A percentile compares a stretch with the other conserved stretches of the same genome.
Evolutionary conservation across 2,113 vertebrate species (phyloP).

Genomic region (Cephalopterus ornatus): DNA sequence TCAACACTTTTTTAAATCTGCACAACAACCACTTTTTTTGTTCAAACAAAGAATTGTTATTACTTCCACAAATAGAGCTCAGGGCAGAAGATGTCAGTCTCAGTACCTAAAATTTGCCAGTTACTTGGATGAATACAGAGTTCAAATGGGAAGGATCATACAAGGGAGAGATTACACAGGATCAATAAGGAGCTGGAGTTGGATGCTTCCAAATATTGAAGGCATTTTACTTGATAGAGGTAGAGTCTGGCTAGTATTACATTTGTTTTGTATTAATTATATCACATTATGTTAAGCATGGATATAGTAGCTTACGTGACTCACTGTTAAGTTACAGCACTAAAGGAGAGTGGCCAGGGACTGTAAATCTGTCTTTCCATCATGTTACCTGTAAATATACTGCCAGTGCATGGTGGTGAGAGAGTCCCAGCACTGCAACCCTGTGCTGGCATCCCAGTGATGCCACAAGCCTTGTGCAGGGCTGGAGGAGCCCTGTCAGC

Average conservation of each 20-base stretch:
- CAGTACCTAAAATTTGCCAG: background rate
- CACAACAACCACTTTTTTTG: background rate
- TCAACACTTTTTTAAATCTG: background rate
- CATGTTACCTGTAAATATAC: rapidly evolving
- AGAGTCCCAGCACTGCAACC: background rate
- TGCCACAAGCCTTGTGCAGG: background rate
- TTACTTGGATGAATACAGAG: background rate
- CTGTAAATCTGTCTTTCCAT: background rate
- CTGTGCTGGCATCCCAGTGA: background rate
- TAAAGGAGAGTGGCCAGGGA: background rate
- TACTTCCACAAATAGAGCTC: background rate
- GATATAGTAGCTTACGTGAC: background rate
- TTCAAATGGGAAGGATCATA: background rate
- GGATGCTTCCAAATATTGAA: background rate
- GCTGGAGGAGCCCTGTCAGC: background rate
- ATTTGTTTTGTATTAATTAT: background rate
- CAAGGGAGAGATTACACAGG: background rate
- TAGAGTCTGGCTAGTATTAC: background rate
- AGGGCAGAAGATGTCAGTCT: background rate
- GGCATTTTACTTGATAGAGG: background rate
- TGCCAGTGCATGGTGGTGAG: background rate
- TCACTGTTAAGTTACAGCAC: background rate
- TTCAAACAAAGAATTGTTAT: background rate
- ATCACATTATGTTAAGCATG: background rate
- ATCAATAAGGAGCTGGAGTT: background rate